Percentiles rank a stretch among this genome's conserved stretches.
These are phyloP conservation scores for Drosophila varians DNA, from an alignment of 1,140 invertebrate genomes.

Conservation along the genomic window DNA sequence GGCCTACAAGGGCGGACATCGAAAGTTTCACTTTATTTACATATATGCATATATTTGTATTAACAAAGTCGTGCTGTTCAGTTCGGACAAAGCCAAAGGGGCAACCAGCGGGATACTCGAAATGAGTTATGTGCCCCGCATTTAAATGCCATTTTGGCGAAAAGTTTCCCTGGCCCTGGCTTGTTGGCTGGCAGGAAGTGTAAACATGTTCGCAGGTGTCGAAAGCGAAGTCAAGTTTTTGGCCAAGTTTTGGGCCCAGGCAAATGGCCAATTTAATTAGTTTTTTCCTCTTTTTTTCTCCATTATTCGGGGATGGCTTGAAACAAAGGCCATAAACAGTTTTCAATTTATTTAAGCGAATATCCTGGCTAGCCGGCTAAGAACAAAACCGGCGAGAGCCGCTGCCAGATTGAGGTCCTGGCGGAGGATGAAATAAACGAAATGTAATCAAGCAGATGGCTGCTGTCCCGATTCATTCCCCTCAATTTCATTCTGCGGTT, in stretches of 20 bases:
- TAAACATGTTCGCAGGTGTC: conserved; percentile 64
- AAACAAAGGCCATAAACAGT: conserved; percentile 52
- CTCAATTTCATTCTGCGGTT: conserved; percentile 9
- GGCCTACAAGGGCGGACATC: not conserved
- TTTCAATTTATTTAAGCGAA: conserved; percentile 74
- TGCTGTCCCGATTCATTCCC: conserved; percentile 13
- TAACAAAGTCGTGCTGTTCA: conserved; percentile 21
- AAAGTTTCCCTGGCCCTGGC: conserved; percentile 25
- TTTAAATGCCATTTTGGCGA: conserved; percentile 42
- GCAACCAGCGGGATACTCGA: conserved; percentile 17
- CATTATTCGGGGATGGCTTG: conserved; percentile 17
- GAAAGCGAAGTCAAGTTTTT: conserved; percentile 39
- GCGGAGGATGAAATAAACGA: conserved; percentile 34
- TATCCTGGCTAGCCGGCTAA: not conserved
- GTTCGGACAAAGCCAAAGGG: conserved; percentile 34
- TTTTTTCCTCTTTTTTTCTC: conserved; percentile 15
- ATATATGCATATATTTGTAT: conserved; percentile 9
- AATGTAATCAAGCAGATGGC: conserved; percentile 74
- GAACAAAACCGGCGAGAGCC: not conserved
- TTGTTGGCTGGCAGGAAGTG: conserved; percentile 28
- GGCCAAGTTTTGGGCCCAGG: conserved; percentile 33
- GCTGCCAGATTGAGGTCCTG: conserved; percentile 7
- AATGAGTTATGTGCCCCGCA: conserved; percentile 68
- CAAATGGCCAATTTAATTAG: conserved; percentile 68
- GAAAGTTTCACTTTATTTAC: conserved; percentile 24